Evolutionary conservation across 2,113 vertebrate species (phyloP), one percentile per base, ranked within the genome.

Genomic region (Orthonyx spaldingii): DNA sequence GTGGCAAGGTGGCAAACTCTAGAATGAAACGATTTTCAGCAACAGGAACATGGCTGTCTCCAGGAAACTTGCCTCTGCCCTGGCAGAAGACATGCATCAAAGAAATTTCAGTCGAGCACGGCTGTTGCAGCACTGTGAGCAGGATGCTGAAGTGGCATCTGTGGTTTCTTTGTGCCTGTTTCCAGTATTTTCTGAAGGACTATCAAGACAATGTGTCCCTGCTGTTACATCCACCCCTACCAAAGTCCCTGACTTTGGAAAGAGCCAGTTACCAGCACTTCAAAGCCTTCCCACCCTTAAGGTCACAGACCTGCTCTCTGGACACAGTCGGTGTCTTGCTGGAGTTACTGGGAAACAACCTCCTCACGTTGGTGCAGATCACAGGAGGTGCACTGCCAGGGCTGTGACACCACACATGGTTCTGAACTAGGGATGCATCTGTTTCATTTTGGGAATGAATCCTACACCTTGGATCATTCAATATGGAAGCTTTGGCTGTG

Each of bases 301-400:
- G 35, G 27, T 52, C 32, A 55, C 23, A 83, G 22, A 35, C 8
- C 17, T 7, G 26, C 13, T 30, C 4, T n/a, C n/a, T 64, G 63
- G 35, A n/a, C 24, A 37, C 33, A 64, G 65, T 30, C 16, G 6
- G 20, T 23, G 3, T n/a, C 57, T 42, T 60, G 49, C 57, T 72
- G 2, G 3, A 41, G 30, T 6, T 6, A 9, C 16, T 15, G 10
- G 26, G 30, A 85, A 85, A n/a, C 3, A 35, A 26, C 1, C 6
- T 78, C 50, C 27, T 71, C 20, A 2, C 1, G 2, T 8, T 10
- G 17, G 13, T 50, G 20, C 7, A 27, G 46, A n/a, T 1, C 6
- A 6, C 0, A 0, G 19, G 15, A 57, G 5, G 18, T 21, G 22
- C 18, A 10, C 27, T 66, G 18, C 13, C 42, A 63, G n/a, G 42